Conservation (phyloP, 2,113 vertebrate genomes). For the Nesogale talazaci region DNA sequence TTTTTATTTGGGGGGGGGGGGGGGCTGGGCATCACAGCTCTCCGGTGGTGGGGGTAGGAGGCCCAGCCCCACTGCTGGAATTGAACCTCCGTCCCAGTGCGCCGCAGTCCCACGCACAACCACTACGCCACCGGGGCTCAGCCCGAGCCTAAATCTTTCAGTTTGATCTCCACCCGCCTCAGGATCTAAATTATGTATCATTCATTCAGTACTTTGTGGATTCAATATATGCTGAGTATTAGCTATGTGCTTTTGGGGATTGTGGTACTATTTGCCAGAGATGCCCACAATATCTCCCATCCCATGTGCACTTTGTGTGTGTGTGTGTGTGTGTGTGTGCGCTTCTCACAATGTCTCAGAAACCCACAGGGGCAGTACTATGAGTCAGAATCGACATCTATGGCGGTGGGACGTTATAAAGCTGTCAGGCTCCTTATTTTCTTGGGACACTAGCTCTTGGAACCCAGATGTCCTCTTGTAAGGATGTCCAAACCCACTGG, state of each 20-base stretch:
- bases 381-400: too few relatives aligned
- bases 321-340: too few relatives aligned
- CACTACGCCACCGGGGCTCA: too few relatives aligned
- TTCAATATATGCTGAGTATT: background rate
- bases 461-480: background rate
- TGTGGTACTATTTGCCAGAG: background rate
- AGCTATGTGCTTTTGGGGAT: background rate
- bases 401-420: too few relatives aligned
- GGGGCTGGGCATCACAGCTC: too few relatives aligned
- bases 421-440: background rate
- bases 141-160: background rate
- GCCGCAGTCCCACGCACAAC: too few relatives aligned
- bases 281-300: background rate
- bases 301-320: background rate
- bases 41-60: too few relatives aligned
- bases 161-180: background rate
- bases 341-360: too few relatives aligned
- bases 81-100: too few relatives aligned
- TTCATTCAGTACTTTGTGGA: background rate
- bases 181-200: background rate
- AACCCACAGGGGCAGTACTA: too few relatives aligned
- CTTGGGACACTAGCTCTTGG: background rate
- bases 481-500: background rate
- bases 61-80: too few relatives aligned
- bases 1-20: too few relatives aligned